Evolutionary conservation across 2,888 invertebrate species (phyloP), one percentile per base, ranked within the genome.

Genomic region (Helicoverpa assulta): DNA sequence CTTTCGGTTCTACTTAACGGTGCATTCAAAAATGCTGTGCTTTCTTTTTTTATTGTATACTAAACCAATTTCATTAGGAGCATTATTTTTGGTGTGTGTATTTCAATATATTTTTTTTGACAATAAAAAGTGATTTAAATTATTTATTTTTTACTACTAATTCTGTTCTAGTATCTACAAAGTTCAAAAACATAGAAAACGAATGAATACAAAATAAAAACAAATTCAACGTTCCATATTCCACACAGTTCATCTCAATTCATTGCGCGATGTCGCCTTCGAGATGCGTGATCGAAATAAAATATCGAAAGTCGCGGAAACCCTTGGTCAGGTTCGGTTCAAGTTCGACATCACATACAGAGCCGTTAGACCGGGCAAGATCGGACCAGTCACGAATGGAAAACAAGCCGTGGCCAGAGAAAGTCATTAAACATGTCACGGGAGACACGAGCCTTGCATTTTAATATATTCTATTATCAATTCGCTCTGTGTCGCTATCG

Each of bases 391-490:
- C 78, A 76, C 84, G 83, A 91, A 91, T 89, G 89, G 89, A 91
- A 93, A 92, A 86, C 89, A 86, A 86, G 82, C 81, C 83, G 82
- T 81, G 88, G 84, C 81, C 90, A 91, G 94, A 93, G 95, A 95
- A 95, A 95, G 95, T 93, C 94, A 94, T 94, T 94, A 93, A 90
- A 90, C 92, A 92, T 91, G 92, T 89, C 92, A 87, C 88, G 80
- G 80, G 80, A 82, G 83, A 81, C 64, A 87, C 90, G 86, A 84
- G 85, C 18, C 81, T 79, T 78, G 92, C 91, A 92, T 93, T 88
- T 84, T 86, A 90, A 93, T 88, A 69, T 81, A 77, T 82, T 82
- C 81, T 79, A 85, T 84, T 88, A 86, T 78, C 80, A 79, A 86
- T 86, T 82, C 84, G 70, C 55, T 75, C 63, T 77, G 74, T 80